A percentile compares a stretch with the other conserved stretches of the same genome.
phyloP scores from a whole-genome alignment of 2,888 invertebrate genomes.

The Caenorhabditis doughertyi region DNA sequence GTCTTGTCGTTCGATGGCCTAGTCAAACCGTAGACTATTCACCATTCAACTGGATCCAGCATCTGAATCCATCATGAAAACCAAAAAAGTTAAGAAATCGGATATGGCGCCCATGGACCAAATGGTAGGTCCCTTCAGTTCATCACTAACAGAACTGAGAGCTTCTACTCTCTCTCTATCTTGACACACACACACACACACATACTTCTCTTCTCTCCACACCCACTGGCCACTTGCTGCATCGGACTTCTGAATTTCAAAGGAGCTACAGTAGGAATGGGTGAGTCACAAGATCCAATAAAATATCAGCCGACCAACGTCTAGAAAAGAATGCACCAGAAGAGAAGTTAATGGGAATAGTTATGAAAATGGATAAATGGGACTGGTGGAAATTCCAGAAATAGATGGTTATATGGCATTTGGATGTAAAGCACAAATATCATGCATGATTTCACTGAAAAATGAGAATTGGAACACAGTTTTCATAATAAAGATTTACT shows the following conservation, averaged over 20 bases:
- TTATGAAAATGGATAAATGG: background rate
- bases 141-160: conserved; percentile 19
- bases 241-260: conserved; percentile 47
- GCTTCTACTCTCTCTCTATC: conserved; percentile 26
- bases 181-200: too few relatives aligned
- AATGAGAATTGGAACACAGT: too few relatives aligned
- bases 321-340: conserved; percentile 8
- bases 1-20: conserved; percentile 49
- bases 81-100: conserved; percentile 24
- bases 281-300: conserved; percentile 44
- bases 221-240: conserved; percentile 48
- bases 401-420: background rate
- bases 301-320: conserved; percentile 27
- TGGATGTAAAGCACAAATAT: background rate
- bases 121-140: conserved; percentile 37
- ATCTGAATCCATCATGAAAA: conserved; percentile 37
- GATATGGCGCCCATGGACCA: background rate
- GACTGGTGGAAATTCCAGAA: background rate
- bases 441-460: background rate
- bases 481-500: too few relatives aligned
- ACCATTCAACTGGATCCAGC: conserved; percentile 33
- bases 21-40: conserved; percentile 51
- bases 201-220: conserved; percentile 2
- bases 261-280: conserved; percentile 53
- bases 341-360: background rate